These are phyloP conservation scores for Aphyosemion australe DNA, from an alignment of 2,113 vertebrate genomes.

Conservation along the genomic window DNA sequence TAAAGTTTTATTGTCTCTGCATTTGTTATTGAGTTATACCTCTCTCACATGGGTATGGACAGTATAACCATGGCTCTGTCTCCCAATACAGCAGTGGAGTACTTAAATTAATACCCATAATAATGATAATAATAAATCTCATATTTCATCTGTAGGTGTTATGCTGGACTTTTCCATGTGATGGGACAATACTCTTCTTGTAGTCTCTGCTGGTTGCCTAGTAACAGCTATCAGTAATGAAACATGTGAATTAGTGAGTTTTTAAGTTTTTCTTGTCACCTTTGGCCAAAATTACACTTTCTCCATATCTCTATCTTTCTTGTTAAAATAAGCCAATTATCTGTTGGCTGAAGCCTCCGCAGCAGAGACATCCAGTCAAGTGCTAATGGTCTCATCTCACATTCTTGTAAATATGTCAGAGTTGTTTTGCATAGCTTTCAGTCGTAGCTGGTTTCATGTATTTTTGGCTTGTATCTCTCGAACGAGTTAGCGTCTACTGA, in stretches of 20 bases:
- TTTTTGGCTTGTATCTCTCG: too few relatives aligned
- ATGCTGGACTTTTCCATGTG: neutral
- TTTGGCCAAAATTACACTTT: neutral
- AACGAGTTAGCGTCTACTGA: too few relatives aligned
- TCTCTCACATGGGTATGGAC: neutral
- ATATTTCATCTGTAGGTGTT: neutral
- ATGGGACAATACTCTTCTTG: neutral
- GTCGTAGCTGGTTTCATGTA: neutral
- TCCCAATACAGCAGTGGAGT: neutral
- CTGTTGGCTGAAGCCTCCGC: neutral
- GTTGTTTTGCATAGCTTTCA: neutral
- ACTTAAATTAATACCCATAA: neutral
- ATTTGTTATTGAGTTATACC: neutral
- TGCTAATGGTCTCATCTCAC: neutral
- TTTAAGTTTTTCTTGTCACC: neutral
- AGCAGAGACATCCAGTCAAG: neutral
- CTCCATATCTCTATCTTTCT: neutral
- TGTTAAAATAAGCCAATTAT: conserved; percentile 1
- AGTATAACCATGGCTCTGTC: neutral
- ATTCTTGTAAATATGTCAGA: neutral
- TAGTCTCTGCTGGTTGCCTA: neutral
- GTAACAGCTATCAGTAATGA: neutral
- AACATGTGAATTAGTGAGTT: conserved; percentile 2
- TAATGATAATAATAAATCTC: neutral
- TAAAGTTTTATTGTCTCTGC: neutral